A percentile compares a stretch with the other conserved stretches of the same genome.
phyloP scores from a whole-genome alignment of 2,797 vertebrate species.

The Arctocebus calabarensis region DNA sequence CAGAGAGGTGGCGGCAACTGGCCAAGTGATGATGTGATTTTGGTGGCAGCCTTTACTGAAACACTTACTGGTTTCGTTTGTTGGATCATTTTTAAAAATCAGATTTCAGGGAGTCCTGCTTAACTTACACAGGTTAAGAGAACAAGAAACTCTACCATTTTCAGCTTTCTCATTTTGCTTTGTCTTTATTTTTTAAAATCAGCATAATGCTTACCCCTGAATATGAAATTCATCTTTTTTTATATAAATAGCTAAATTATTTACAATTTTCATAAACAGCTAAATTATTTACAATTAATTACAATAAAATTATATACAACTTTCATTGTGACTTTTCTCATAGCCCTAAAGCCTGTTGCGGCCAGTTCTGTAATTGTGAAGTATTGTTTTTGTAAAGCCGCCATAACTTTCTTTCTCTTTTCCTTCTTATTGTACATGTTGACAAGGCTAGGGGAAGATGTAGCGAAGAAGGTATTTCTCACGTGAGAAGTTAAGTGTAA shows the following conservation, averaged over 20 bases:
- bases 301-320: conserved; percentile 27
- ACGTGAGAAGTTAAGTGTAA: neutral
- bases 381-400: conserved; percentile 36
- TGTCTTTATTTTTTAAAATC: conserved; percentile 59
- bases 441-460: neutral
- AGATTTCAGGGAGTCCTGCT: neutral
- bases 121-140: neutral
- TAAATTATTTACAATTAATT: conserved; percentile 61
- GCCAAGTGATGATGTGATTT: neutral
- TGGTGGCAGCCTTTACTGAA: neutral
- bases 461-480: neutral
- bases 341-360: conserved; percentile 9
- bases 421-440: neutral
- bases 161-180: conserved; percentile 6
- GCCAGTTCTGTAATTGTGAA: neutral
- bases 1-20: neutral
- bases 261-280: neutral
- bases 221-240: neutral
- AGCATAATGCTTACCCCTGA: neutral
- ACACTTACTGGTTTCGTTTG: neutral
- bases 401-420: neutral
- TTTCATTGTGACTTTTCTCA: conserved; percentile 67
- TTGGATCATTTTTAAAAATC: neutral
- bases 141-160: neutral
- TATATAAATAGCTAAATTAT: conserved; percentile 30